A percentile compares a stretch with the other conserved stretches of the same genome.
Evolutionary conservation across 1,140 invertebrate genomes (phyloP).

Genomic region (Cyclina sinensis): DNA sequence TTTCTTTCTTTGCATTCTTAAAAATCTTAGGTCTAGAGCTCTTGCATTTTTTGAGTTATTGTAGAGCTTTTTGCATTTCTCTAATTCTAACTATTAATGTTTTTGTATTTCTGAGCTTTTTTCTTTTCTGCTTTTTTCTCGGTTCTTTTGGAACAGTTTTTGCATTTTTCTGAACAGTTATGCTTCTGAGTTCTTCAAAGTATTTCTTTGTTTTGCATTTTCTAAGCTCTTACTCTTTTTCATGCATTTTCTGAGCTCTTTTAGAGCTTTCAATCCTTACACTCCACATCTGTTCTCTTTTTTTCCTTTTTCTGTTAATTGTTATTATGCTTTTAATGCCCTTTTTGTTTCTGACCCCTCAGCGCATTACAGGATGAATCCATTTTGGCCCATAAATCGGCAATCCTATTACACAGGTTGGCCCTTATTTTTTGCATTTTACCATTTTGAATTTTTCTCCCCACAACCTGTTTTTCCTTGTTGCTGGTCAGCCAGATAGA

Average conservation of each 20-base stretch:
- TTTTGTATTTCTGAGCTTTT: no score
- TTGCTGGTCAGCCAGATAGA: not conserved
- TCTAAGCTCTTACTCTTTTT: no score
- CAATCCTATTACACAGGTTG: conserved; percentile 43
- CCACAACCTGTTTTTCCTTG: not conserved
- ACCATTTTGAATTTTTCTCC: conserved; percentile 3
- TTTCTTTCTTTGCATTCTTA: not conserved
- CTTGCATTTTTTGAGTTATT: not conserved
- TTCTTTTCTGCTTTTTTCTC: no score
- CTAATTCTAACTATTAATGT: no score
- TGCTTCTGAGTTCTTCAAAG: no score
- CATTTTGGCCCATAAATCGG: conserved; percentile 36
- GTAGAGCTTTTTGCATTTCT: not conserved
- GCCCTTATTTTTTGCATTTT: conserved; percentile 21
- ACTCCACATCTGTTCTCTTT: not conserved
- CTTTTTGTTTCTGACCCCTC: conserved; percentile 10
- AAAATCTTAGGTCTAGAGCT: not conserved
- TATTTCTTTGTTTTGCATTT: no score
- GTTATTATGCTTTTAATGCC: not conserved
- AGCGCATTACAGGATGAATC: conserved; percentile 40
- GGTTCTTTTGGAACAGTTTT: no score
- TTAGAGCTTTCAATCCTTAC: not conserved
- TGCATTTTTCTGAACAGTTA: no score
- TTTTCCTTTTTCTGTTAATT: conserved; percentile 3
- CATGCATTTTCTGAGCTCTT: conserved; percentile 1